Percentiles rank a stretch among this genome's conserved stretches.
Evolutionary conservation across 2,888 invertebrate species (phyloP).

Genomic region (Lissocephala sabroskyi): DNA sequence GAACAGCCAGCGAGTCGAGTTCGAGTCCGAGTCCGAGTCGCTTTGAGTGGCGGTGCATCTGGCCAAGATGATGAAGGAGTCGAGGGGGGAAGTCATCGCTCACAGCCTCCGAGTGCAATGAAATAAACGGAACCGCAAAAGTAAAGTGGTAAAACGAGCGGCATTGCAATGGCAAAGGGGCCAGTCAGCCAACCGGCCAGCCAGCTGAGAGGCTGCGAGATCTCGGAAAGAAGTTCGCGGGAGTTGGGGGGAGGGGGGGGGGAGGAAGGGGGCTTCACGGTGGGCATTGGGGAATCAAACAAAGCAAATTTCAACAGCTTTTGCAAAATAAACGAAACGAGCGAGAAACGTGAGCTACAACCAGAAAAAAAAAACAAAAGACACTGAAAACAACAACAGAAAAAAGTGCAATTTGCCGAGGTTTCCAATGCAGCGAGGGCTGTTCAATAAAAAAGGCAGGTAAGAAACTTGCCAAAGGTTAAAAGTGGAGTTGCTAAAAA

Average conservation of each 20-base stretch:
- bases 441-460: too few relatives aligned
- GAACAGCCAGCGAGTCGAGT: not conserved
- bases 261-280: too few relatives aligned
- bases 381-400: too few relatives aligned
- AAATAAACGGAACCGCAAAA: constrained; percentile 30
- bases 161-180: constrained; percentile 8
- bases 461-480: too few relatives aligned
- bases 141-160: constrained; percentile 6
- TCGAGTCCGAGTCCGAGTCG: constrained; percentile 1
- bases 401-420: constrained; percentile 38
- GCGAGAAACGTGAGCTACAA: constrained; percentile 38
- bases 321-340: constrained; percentile 22
- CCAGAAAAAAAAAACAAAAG: constrained; percentile 10
- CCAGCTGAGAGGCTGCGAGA: not conserved
- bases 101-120: constrained; percentile 15
- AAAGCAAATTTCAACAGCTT: constrained; percentile 37
- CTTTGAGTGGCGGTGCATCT: not conserved
- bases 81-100: not conserved
- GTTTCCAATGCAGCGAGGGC: too few relatives aligned
- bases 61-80: not conserved
- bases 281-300: too few relatives aligned
- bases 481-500: too few relatives aligned
- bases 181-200: not conserved
- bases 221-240: not conserved
- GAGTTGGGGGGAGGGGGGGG: not conserved